These are phyloP conservation scores for Dinothrombium tinctorium DNA, from an alignment of 1,140 invertebrate genomes.

Conservation along the genomic window DNA sequence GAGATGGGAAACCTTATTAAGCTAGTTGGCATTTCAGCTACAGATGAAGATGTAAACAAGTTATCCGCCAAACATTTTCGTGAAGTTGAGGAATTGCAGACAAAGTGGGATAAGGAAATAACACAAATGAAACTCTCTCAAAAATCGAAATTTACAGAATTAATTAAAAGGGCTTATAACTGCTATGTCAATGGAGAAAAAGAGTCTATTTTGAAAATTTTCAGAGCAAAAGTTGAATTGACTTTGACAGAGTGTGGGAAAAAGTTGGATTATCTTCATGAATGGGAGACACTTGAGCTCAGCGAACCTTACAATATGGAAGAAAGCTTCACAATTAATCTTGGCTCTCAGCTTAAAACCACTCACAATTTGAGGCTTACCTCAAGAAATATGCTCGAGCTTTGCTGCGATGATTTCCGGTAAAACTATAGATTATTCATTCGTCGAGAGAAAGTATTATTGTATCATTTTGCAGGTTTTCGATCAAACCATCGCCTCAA, in stretches of 20 bases:
- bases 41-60: slow-evolving; percentile 48
- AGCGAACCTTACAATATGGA: slow-evolving; percentile 30
- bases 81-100: slow-evolving; percentile 43
- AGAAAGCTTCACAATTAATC: slow-evolving; percentile 90
- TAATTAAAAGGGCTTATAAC: slow-evolving; percentile 47
- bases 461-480: neutral
- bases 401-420: slow-evolving; percentile 29
- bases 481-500: slow-evolving; percentile 33
- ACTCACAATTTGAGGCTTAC: slow-evolving; percentile 89
- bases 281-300: neutral
- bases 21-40: slow-evolving; percentile 33
- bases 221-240: slow-evolving; percentile 10
- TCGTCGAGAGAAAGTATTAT: neutral
- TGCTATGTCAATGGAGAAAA: slow-evolving; percentile 35
- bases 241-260: neutral
- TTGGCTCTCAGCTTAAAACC: slow-evolving; percentile 82
- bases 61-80: slow-evolving; percentile 49
- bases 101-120: slow-evolving; percentile 46
- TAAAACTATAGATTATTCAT: neutral
- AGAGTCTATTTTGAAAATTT: too few relatives aligned
- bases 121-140: slow-evolving; percentile 44
- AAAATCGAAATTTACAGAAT: slow-evolving; percentile 44
- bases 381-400: slow-evolving; percentile 56
- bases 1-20: slow-evolving; percentile 48
- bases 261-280: neutral